Conservation (phyloP, 2,888 invertebrate genomes). For the Drosophila vallismaia region DNA sequence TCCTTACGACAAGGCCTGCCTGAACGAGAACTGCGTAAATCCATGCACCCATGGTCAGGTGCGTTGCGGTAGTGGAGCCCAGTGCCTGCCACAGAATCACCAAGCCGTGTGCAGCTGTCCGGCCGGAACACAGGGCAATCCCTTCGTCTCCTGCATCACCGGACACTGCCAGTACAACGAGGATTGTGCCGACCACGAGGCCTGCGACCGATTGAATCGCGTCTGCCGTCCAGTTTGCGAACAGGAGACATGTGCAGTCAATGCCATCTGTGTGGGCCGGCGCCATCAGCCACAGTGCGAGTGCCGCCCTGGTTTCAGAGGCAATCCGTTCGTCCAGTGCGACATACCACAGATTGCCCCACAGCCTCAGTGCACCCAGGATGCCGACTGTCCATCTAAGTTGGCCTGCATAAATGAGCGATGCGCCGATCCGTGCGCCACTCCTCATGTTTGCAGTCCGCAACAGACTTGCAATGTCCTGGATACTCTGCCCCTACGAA, state of each 20-base stretch:
- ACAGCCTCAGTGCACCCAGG: slow-evolving; percentile 88
- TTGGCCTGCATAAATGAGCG: slow-evolving; percentile 90
- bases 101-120: slow-evolving; percentile 93
- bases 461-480: slow-evolving; percentile 92
- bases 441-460: slow-evolving; percentile 89
- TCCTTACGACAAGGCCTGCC: slow-evolving; percentile 92
- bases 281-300: slow-evolving; percentile 91
- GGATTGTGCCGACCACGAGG: slow-evolving; percentile 93
- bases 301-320: slow-evolving; percentile 90
- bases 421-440: slow-evolving; percentile 91
- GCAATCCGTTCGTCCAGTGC: slow-evolving; percentile 91
- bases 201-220: slow-evolving; percentile 92
- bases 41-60: slow-evolving; percentile 88
- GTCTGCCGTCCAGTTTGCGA: slow-evolving; percentile 93
- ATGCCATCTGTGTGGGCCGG: slow-evolving; percentile 90
- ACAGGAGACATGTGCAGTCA: slow-evolving; percentile 91
- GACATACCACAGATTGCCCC: slow-evolving; percentile 83
- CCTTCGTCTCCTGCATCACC: slow-evolving; percentile 91
- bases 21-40: slow-evolving; percentile 91
- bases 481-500: slow-evolving; percentile 91
- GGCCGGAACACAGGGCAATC: slow-evolving; percentile 92
- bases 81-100: slow-evolving; percentile 90
- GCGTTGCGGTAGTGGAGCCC: slow-evolving; percentile 91
- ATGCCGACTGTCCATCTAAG: slow-evolving; percentile 90
- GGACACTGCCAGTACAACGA: slow-evolving; percentile 94